Evolutionary conservation across 2,113 vertebrate species (phyloP).

Genomic region (Bostrychus sinensis): DNA sequence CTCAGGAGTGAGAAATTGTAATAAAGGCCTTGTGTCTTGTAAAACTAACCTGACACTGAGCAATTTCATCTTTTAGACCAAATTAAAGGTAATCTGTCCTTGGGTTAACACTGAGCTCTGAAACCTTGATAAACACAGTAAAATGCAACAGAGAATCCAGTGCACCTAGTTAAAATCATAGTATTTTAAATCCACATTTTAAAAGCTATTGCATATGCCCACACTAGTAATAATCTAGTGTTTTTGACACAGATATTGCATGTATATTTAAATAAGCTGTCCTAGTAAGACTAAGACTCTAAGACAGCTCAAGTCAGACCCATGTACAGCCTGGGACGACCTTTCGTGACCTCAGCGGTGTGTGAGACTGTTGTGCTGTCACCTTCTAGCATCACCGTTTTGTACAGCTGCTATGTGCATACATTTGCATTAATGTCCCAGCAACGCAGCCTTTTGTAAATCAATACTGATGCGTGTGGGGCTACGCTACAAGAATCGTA

Average conservation of each 20-base stretch:
- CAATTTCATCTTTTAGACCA: not conserved
- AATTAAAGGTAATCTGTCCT: not conserved
- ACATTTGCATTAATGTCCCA: conserved; percentile 60
- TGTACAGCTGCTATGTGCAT: conserved; percentile 48
- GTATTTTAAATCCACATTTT: no score
- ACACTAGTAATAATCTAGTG: not conserved
- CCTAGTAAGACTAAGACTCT: conserved; percentile 3
- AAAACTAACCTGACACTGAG: conserved; percentile 10
- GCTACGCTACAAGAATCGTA: conserved; percentile 9
- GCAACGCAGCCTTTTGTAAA: conserved; percentile 31
- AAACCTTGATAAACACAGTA: conserved; percentile 17
- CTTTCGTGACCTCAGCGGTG: conserved; percentile 18
- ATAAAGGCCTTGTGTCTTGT: no score
- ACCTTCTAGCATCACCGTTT: conserved; percentile 3
- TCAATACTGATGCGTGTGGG: conserved; percentile 34
- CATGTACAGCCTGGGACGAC: conserved; percentile 1
- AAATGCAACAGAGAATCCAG: no score
- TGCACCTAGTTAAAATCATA: no score
- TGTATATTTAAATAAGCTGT: not conserved
- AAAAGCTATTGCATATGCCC: not conserved
- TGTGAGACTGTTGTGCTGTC: conserved; percentile 36
- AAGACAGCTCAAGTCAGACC: conserved; percentile 31
- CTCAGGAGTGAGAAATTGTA: no score
- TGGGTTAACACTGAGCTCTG: conserved; percentile 23
- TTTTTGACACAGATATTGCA: not conserved